Conservation (phyloP, 2,797 vertebrate species). For the Lateolabrax maculatus region DNA sequence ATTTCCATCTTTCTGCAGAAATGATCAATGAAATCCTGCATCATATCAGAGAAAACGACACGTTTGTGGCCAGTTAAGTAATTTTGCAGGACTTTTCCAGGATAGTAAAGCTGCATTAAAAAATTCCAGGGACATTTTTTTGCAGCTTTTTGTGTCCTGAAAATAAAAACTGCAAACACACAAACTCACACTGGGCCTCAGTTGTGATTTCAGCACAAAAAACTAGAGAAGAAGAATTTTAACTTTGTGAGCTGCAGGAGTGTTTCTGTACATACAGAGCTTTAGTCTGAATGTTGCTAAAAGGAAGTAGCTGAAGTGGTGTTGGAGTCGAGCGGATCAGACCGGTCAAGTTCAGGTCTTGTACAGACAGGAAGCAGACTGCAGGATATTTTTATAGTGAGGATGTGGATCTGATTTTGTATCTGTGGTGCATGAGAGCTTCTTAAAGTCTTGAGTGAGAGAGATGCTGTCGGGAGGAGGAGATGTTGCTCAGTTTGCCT, state of each 20-base stretch:
- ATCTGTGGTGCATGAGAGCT: slow-evolving; percentile 17
- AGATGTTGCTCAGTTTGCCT: slow-evolving; percentile 5
- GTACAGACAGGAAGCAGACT: background rate
- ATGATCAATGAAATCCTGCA: too few relatives aligned
- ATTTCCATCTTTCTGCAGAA: background rate
- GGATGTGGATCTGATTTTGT: slow-evolving; percentile 16
- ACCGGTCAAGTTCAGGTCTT: too few relatives aligned
- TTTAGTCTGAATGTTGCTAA: slow-evolving; percentile 29
- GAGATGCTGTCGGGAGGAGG: slow-evolving; percentile 1
- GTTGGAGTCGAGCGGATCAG: background rate
- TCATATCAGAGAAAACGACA: background rate
- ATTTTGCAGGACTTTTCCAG: slow-evolving; percentile 10
- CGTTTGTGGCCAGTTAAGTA: background rate
- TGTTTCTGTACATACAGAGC: slow-evolving; percentile 7
- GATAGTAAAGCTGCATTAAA: background rate
- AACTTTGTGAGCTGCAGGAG: background rate
- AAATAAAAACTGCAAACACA: background rate
- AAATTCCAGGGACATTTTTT: background rate
- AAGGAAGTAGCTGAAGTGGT: background rate
- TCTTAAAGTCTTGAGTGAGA: background rate
- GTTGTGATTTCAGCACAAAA: background rate
- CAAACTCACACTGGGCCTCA: background rate
- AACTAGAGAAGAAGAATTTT: background rate
- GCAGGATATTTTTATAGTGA: slow-evolving; percentile 28
- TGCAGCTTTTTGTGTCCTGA: background rate